Base-by-base conservation (phyloP, 2,113 vertebrate genomes). In the Oenanthe melanoleuca region DNA sequence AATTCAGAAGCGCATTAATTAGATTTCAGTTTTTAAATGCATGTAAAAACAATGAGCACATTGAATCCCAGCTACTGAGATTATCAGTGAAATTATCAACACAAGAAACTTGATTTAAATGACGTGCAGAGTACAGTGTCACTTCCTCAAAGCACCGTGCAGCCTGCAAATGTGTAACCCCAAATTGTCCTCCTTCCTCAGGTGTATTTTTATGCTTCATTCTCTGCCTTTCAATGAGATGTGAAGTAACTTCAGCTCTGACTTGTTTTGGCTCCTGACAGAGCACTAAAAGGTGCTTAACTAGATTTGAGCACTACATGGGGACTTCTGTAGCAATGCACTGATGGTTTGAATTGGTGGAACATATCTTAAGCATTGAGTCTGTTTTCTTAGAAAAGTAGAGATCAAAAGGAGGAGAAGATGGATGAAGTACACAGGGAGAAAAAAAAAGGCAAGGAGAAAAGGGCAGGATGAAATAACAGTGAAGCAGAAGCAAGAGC, bases 401-500 rank as follows among this genome's bases (percentile, higher is more conserved):
- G 29, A 86, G 42, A n/a, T 90, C 44, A 67, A 66, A 92, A 91
- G 55, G 33, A 44, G 57, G 23, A 65, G 38, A 75, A 37, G 24
- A 45, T 3, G 4, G 42, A 38, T 52, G 3, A 55, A 88, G 50
- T 61, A 78, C 34, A 44, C 19, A 21, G 61, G 20, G 34, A 45
- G 47, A 5, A 28, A 55, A 78, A 69, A 55, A 67, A 40, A 34
- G 6, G 34, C 57, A 86, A 63, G 49, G 66, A 87, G 83, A 28
- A 87, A 78, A 69, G 83, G 57, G 71, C 49, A 88, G 84, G 53
- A 60, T 59, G 80, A 90, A 88, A 53, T 55, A 78, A 25, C 23
- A 59, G 52, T 16, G 57, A 47, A 63, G 40, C 13, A 9, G 29
- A 69, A 57, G 72, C 67, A 52, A 1, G 26, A 45, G 33, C 56